Percentiles rank a stretch among this genome's conserved stretches.
These are phyloP conservation scores for Mystacides longicornis DNA, from an alignment of 2,888 invertebrate genomes.

Conservation along the genomic window DNA sequence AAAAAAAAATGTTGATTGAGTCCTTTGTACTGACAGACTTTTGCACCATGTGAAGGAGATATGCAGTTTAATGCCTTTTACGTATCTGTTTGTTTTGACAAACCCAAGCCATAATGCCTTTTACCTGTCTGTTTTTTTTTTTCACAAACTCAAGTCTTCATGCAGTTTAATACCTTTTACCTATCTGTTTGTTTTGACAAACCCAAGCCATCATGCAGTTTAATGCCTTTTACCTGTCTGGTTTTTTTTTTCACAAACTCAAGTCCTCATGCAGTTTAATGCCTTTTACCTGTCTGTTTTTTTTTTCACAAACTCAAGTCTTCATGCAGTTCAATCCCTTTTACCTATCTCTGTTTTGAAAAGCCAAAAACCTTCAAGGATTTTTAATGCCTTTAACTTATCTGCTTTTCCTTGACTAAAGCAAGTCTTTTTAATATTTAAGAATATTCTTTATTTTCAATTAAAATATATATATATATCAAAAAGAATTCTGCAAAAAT, in stretches of 20 bases:
- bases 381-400: too few relatives aligned
- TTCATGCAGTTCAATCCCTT: too few relatives aligned
- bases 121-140: neutral
- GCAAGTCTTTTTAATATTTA: too few relatives aligned
- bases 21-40: constrained; percentile 1
- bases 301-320: too few relatives aligned
- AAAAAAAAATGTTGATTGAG: constrained; percentile 2
- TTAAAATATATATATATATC: too few relatives aligned
- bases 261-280: neutral
- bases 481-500: too few relatives aligned
- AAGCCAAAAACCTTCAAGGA: too few relatives aligned
- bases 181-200: neutral
- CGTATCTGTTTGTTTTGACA: neutral
- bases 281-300: neutral
- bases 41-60: neutral
- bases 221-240: neutral
- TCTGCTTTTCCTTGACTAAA: too few relatives aligned
- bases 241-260: neutral
- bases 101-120: neutral
- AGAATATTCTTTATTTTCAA: too few relatives aligned
- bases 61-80: constrained; percentile 4
- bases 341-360: too few relatives aligned
- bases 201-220: neutral
- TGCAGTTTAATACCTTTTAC: neutral
- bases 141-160: neutral